These are phyloP conservation scores for Hozukius guyotensis DNA, from an alignment of 2,797 vertebrate genomes.

Conservation along the genomic window DNA sequence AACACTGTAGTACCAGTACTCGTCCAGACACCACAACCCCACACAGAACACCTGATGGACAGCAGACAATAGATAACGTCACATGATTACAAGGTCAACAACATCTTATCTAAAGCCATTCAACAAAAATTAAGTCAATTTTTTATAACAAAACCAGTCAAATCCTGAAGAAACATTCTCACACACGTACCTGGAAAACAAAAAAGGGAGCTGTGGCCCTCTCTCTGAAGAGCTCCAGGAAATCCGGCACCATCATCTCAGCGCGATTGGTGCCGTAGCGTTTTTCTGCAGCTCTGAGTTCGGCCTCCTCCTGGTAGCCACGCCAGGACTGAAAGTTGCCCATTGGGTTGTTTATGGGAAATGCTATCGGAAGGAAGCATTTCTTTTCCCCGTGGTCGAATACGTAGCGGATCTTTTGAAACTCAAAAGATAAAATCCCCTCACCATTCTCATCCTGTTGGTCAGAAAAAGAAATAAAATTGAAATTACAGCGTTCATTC, in stretches of 20 bases:
- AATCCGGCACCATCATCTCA: slow-evolving; percentile 98
- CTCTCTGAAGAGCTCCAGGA: slow-evolving; percentile 95
- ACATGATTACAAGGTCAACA: background rate
- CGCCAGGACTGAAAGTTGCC: slow-evolving; percentile 90
- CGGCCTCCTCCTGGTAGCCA: slow-evolving; percentile 92
- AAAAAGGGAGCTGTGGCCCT: slow-evolving; percentile 97
- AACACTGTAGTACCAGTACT: slow-evolving; percentile 99
- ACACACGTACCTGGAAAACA: slow-evolving; percentile 90
- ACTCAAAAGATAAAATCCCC: slow-evolving; percentile 90
- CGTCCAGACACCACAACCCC: slow-evolving; percentile 96
- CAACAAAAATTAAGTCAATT: background rate
- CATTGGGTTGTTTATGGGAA: slow-evolving; percentile 86
- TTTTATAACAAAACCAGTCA: background rate
- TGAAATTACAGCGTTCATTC: background rate
- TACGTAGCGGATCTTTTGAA: slow-evolving; percentile 95
- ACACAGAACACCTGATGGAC: slow-evolving; percentile 93
- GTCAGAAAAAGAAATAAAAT: background rate
- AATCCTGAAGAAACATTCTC: background rate
- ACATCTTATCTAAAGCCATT: background rate
- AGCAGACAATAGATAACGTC: background rate
- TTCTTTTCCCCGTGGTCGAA: slow-evolving; percentile 88
- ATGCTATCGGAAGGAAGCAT: slow-evolving; percentile 88
- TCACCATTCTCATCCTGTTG: slow-evolving; percentile 87
- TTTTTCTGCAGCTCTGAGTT: slow-evolving; percentile 90
- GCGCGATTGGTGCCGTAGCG: slow-evolving; percentile 92